Evolutionary conservation across 2,797 vertebrate species (phyloP).

Genomic region (Hafferia zeledoni): DNA sequence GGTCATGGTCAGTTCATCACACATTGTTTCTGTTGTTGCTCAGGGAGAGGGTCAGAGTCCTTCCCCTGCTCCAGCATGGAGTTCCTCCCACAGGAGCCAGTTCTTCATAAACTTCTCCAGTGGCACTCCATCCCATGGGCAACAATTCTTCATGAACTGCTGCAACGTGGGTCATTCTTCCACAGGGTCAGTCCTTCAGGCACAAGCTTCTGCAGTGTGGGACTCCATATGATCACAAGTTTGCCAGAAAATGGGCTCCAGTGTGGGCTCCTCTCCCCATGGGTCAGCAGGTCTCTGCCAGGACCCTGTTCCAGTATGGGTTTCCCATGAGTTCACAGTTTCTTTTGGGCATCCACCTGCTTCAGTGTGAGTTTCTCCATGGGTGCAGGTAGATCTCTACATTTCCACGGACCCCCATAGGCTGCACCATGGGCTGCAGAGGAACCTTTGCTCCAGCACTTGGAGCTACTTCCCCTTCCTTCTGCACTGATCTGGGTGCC

Average conservation of each 20-base stretch:
- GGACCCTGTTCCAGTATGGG: no score
- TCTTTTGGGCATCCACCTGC: not conserved
- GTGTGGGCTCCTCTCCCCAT: no score
- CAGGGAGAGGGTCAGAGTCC: not conserved
- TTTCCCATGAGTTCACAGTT: no score
- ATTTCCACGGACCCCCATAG: not conserved
- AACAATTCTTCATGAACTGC: not conserved
- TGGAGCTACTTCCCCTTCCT: not conserved
- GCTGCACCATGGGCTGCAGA: not conserved
- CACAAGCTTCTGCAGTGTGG: not conserved
- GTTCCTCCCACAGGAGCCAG: not conserved
- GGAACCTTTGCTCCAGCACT: not conserved
- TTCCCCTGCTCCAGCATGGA: not conserved
- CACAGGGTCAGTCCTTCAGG: not conserved
- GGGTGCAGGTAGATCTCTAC: not conserved
- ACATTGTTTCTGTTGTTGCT: not conserved
- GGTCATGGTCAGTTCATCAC: not conserved
- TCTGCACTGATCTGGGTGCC: rapidly evolving
- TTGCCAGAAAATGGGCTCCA: not conserved
- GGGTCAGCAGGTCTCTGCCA: no score
- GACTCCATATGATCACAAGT: no score
- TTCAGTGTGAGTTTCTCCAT: not conserved
- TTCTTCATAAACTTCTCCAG: no score
- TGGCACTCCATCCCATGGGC: not conserved
- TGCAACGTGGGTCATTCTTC: rapidly evolving